Evolutionary conservation across 2,888 invertebrate species (phyloP), one percentile per base, ranked within the genome.

Genomic region (Rhagonycha lutea): DNA sequence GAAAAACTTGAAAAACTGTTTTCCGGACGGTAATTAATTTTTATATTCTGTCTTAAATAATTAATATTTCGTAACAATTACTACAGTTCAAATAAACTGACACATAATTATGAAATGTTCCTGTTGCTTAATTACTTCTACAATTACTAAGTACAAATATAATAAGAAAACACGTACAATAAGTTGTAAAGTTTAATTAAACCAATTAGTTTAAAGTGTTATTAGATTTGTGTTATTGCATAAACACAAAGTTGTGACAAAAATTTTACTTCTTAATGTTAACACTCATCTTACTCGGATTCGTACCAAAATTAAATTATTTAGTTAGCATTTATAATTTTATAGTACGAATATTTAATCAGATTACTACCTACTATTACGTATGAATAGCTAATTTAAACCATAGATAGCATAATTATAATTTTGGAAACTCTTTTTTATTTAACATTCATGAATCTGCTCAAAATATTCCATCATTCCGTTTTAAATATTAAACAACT

Each of bases 91-190:
- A 71, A 72, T 29, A 72, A 75, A 68, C 71, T 72, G 72, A 60
- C 72, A 69, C 61, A 29, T 18, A 24, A 65, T 63, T 63, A 47
- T 26, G 68, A 75, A 75, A 69, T 75, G 69, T 62, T 69, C 71
- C 63, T 75, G 26, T 26, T 75, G 71, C 60, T 68, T 75, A 75
- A 75, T 75, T 75, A 68, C 72, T 72, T 68, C 72, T 60, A 71
- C 62, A 75, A 75, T 72, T 75, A 69, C 62, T 69, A 72, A 75
- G 71, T 70, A 75, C 18, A 75, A 75, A 71, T 75, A 68, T 72
- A 75, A 75, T 72, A 71, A 68, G 75, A 75, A 75, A 75, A 75
- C 29, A 65, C 32, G 71, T 65, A 75, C 75, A 75, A 75, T 75
- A 47, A 71, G 75, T 60, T 24, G 63, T 68, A 68, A 75, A 72